These are phyloP conservation scores for Ochropleura plecta DNA, from an alignment of 2,888 invertebrate genomes.

Conservation along the genomic window DNA sequence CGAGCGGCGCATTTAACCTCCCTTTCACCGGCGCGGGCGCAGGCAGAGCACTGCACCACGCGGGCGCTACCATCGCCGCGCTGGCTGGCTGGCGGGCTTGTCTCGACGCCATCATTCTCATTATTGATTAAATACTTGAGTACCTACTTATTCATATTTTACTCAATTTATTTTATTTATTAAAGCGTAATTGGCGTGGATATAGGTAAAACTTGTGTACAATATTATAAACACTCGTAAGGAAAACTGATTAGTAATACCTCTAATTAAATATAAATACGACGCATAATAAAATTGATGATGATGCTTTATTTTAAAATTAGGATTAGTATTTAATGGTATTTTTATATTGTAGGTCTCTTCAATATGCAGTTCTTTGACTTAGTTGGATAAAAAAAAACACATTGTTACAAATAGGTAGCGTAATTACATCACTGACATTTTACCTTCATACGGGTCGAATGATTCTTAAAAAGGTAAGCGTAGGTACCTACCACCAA, in stretches of 20 bases:
- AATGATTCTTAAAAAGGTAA: slow-evolving; percentile 77
- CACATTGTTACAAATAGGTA: slow-evolving; percentile 47
- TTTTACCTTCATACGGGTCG: slow-evolving; percentile 77
- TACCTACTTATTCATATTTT: slow-evolving; percentile 19
- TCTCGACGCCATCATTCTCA: slow-evolving; percentile 49
- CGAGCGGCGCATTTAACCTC: slow-evolving; percentile 85
- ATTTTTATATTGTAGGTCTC: background rate
- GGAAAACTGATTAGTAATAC: slow-evolving; percentile 4
- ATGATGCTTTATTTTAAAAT: slow-evolving; percentile 8
- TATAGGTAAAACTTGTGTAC: background rate
- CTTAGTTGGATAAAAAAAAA: slow-evolving; percentile 18
- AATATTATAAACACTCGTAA: background rate
- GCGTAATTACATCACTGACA: slow-evolving; percentile 71
- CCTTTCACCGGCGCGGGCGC: slow-evolving; percentile 83
- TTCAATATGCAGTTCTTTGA: slow-evolving; percentile 20
- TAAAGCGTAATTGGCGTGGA: background rate
- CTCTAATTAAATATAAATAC: background rate
- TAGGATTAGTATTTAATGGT: slow-evolving; percentile 2
- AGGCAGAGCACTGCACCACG: slow-evolving; percentile 57
- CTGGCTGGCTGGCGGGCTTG: slow-evolving; percentile 75
- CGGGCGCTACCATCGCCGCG: slow-evolving; percentile 72
- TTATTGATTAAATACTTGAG: slow-evolving; percentile 5
- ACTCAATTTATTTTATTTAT: slow-evolving; percentile 10
- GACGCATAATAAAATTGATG: background rate
- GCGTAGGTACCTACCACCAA: slow-evolving; percentile 68